A percentile compares a stretch with the other conserved stretches of the same genome.
phyloP scores from a whole-genome alignment of 2,888 invertebrate species.

The Bombylius discolor region DNA sequence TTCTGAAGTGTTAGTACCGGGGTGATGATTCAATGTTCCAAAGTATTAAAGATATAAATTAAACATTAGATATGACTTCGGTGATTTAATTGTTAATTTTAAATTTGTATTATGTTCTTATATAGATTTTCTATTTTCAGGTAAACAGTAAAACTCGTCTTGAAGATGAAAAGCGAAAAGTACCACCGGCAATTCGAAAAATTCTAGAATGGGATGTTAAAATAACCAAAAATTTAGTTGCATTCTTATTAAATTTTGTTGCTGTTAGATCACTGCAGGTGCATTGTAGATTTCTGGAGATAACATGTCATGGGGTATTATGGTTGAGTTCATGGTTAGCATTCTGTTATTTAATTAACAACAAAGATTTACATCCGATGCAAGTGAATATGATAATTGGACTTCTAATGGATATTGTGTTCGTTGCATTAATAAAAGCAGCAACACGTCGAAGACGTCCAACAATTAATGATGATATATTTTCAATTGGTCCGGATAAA shows the following conservation, averaged over 20 bases:
- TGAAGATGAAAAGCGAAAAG: background rate
- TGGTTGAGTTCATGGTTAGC: conserved; percentile 70
- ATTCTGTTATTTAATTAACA: conserved; percentile 63
- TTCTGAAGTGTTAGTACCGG: too few species aligned
- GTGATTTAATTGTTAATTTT: too few species aligned
- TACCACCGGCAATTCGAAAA: conserved; percentile 4
- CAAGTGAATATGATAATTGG: conserved; percentile 74
- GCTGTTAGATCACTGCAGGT: conserved; percentile 25
- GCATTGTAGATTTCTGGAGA: conserved; percentile 37
- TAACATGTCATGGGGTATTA: conserved; percentile 78
- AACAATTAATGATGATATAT: conserved; percentile 49
- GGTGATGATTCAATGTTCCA: too few species aligned
- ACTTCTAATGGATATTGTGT: conserved; percentile 63
- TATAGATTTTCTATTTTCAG: background rate
- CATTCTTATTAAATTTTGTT: conserved; percentile 23
- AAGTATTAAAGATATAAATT: too few species aligned
- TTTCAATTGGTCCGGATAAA: conserved; percentile 70
- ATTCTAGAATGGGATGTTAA: conserved; percentile 26
- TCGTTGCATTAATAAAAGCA: conserved; percentile 67
- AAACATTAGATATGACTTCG: too few species aligned
- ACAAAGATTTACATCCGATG: conserved; percentile 55
- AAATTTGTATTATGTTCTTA: too few species aligned
- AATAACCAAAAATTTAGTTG: conserved; percentile 25
- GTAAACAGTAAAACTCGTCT: conserved; percentile 1
- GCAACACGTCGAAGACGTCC: conserved; percentile 65